Evolutionary conservation across 23 tunicate species (phyloP).

Genomic region (Halocynthia aurantium): DNA sequence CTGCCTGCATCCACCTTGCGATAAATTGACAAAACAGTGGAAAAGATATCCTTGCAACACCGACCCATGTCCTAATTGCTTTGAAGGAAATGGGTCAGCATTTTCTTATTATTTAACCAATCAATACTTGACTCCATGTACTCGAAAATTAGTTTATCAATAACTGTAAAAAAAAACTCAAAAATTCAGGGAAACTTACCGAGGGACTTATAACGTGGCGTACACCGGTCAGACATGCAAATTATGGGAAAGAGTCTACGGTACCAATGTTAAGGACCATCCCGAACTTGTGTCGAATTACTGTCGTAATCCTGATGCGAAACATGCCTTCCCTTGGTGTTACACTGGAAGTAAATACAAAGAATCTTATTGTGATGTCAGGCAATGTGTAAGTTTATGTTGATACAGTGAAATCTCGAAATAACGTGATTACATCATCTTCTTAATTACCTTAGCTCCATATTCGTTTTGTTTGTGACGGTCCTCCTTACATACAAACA

Average conservation of each 20-base stretch:
- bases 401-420: too few relatives aligned
- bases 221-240: slow-evolving; percentile 31
- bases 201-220: slow-evolving; percentile 28
- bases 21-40: neutral
- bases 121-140: too few relatives aligned
- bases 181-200: slow-evolving; percentile 14
- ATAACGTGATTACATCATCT: too few relatives aligned
- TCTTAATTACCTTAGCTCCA: too few relatives aligned
- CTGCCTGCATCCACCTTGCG: slow-evolving; percentile 72
- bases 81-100: slow-evolving; percentile 40
- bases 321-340: slow-evolving; percentile 56
- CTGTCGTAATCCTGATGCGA: slow-evolving; percentile 72
- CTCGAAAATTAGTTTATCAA: too few relatives aligned
- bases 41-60: slow-evolving; percentile 41
- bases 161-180: too few relatives aligned
- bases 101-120: too few relatives aligned
- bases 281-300: slow-evolving; percentile 19
- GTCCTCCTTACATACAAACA: too few relatives aligned
- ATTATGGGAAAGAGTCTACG: slow-evolving; percentile 22
- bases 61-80: slow-evolving; percentile 44
- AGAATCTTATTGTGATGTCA: slow-evolving; percentile 29
- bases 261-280: slow-evolving; percentile 1
- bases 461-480: too few relatives aligned
- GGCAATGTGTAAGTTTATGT: slow-evolving; percentile 18
- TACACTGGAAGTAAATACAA: neutral